A percentile compares a stretch with the other conserved stretches of the same genome.
These are phyloP conservation scores for Cyprinus carpio DNA, from an alignment of 2,113 vertebrate genomes.

Conservation along the genomic window DNA sequence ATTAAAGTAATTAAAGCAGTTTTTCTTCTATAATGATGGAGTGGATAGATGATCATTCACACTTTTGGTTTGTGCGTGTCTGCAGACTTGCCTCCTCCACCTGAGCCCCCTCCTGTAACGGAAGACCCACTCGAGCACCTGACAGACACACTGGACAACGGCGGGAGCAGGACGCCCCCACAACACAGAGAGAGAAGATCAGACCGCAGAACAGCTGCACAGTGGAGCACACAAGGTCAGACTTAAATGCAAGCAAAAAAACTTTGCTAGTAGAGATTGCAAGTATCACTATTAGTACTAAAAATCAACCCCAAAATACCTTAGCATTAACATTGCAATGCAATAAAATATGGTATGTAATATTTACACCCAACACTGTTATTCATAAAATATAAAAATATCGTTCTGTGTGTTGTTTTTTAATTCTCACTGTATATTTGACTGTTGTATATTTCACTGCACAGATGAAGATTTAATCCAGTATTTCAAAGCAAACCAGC, in stretches of 20 bases:
- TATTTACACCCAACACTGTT: too few relatives aligned
- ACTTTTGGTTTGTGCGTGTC: background rate
- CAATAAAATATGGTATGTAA: background rate
- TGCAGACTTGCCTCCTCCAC: constrained; percentile 86
- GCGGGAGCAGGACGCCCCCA: constrained; percentile 61
- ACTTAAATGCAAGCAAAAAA: background rate
- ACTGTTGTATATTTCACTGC: constrained; percentile 53
- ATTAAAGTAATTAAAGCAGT: background rate
- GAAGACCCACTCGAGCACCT: constrained; percentile 70
- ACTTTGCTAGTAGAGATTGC: background rate
- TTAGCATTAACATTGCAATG: background rate
- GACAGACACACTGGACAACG: constrained; percentile 65
- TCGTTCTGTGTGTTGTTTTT: background rate
- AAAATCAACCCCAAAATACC: background rate
- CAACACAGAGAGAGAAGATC: constrained; percentile 69
- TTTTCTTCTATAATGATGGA: background rate
- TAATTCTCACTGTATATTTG: constrained; percentile 28
- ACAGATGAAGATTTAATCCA: constrained; percentile 82
- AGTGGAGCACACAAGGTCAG: constrained; percentile 58
- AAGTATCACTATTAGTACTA: background rate
- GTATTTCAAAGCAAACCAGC: constrained; percentile 77
- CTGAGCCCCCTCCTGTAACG: constrained; percentile 76
- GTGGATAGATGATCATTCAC: background rate
- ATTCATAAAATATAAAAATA: background rate
- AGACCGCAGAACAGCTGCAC: constrained; percentile 58